These are phyloP conservation scores for Pontoporia blainvillei DNA, from an alignment of 2,113 vertebrate species.

Conservation along the genomic window DNA sequence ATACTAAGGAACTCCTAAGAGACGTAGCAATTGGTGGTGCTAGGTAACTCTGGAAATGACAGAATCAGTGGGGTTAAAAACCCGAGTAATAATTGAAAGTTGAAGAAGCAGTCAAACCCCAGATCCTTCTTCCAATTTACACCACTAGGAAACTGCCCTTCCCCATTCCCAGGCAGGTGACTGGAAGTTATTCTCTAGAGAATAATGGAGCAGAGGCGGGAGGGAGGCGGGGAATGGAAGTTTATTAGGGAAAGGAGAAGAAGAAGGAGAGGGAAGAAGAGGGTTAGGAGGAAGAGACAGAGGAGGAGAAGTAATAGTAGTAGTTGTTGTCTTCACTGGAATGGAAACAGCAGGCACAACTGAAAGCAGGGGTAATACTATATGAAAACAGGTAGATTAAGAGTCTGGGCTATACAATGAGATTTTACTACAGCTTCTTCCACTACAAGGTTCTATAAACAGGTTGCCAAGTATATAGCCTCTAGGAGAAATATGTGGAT, in stretches of 20 bases:
- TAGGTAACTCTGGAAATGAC: not conserved
- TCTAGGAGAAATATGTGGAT: not conserved
- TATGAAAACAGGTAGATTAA: not conserved
- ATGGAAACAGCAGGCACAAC: not conserved
- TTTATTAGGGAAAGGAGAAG: not conserved
- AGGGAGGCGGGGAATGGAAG: accelerated
- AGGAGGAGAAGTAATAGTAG: not conserved
- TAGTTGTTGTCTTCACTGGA: not conserved
- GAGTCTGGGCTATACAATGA: not conserved
- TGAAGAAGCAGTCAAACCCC: not conserved
- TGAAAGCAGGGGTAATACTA: not conserved
- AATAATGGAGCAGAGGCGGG: not conserved
- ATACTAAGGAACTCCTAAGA: not conserved
- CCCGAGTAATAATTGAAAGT: not conserved
- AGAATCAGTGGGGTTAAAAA: not conserved
- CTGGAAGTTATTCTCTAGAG: not conserved
- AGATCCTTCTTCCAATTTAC: not conserved
- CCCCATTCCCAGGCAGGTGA: not conserved
- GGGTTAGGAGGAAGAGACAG: not conserved
- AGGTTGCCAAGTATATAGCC: not conserved
- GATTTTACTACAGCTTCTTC: not conserved
- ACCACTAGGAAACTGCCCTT: not conserved
- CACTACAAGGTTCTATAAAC: not conserved
- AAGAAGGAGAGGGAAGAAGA: not conserved
- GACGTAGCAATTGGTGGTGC: not conserved